These are phyloP conservation scores for Chaetops frenatus DNA, from an alignment of 2,113 vertebrate species.

Conservation along the genomic window DNA sequence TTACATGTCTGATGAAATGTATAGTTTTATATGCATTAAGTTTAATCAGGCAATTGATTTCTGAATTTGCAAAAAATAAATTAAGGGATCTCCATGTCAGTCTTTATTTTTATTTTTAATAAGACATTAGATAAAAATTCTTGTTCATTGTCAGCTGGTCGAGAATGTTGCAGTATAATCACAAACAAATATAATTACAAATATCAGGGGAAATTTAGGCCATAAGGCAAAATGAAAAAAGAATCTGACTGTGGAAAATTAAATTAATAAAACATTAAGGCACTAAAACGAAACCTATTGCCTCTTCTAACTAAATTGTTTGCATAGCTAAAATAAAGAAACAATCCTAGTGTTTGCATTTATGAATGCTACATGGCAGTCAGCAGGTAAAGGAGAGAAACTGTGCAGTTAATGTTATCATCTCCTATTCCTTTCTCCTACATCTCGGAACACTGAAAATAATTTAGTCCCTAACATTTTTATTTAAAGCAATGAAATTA, in stretches of 20 bases:
- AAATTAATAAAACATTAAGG: constrained; percentile 62
- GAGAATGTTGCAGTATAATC: constrained; percentile 21
- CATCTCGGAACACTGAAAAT: not conserved
- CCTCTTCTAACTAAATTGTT: constrained; percentile 40
- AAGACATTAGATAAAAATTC: not conserved
- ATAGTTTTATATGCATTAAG: not conserved
- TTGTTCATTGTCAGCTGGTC: not conserved
- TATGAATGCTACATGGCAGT: constrained; percentile 12
- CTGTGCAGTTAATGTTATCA: not conserved
- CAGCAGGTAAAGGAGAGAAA: not conserved
- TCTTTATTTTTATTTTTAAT: not conserved
- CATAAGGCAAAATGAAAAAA: constrained; percentile 43
- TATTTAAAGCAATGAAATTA: not conserved
- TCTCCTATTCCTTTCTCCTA: not conserved
- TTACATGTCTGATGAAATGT: not conserved
- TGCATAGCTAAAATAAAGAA: constrained; percentile 42
- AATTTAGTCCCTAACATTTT: not conserved
- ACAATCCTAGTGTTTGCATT: not conserved
- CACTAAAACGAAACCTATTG: not conserved
- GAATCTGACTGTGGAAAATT: constrained; percentile 36
- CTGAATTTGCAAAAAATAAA: not conserved
- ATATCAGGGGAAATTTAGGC: constrained; percentile 44
- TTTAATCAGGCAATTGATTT: not conserved
- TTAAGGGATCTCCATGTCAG: not conserved
- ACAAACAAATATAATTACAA: constrained; percentile 50